A percentile compares a stretch with the other conserved stretches of the same genome.
Evolutionary conservation across 2,113 vertebrate species (phyloP).

Genomic region (Isurus oxyrinchus): DNA sequence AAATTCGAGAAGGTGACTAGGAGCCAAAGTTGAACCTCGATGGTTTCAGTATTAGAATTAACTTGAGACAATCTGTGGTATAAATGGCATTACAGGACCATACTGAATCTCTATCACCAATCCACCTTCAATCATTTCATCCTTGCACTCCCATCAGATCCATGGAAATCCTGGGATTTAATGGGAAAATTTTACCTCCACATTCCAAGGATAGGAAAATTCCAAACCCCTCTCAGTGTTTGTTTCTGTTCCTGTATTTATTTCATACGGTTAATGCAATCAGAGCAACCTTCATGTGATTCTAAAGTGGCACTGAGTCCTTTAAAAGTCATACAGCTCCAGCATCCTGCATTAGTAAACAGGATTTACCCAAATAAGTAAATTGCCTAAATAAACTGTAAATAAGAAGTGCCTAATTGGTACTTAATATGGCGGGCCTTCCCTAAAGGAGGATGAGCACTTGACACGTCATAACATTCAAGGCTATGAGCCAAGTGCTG

Average conservation of each 20-base stretch:
- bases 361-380: not conserved
- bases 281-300: not conserved
- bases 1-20: constrained; percentile 81
- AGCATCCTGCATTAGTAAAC: not conserved
- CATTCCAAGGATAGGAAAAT: not conserved
- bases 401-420: no score
- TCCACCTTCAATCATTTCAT: not conserved
- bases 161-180: not conserved
- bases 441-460: no score
- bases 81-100: not conserved
- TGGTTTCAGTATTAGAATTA: not conserved
- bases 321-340: not conserved
- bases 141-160: not conserved
- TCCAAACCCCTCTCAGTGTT: not conserved
- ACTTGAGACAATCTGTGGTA: not conserved
- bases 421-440: no score
- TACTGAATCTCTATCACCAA: not conserved
- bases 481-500: no score
- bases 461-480: no score
- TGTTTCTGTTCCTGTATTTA: not conserved
- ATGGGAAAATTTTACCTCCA: not conserved
- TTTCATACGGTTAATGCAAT: not conserved
- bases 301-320: not conserved
- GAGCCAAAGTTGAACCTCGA: not conserved
- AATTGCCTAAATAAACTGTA: no score